These are phyloP conservation scores for Emys orbicularis DNA, from an alignment of 2,797 vertebrate genomes.

Conservation along the genomic window DNA sequence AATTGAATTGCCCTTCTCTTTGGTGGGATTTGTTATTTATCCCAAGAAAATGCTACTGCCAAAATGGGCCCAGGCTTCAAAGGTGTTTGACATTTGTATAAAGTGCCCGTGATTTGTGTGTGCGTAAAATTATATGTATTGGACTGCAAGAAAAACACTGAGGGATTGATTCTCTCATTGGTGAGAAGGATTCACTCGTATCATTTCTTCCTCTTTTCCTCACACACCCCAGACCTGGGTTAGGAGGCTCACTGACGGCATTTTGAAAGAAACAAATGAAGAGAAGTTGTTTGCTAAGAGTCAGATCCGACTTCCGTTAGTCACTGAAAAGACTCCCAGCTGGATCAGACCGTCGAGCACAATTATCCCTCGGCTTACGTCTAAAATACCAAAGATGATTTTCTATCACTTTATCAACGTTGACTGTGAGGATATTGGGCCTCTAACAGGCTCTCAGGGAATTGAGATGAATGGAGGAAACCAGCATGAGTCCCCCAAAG, in stretches of 20 bases:
- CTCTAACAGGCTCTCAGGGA: background rate
- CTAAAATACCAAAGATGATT: too few species aligned
- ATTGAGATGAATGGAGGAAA: background rate
- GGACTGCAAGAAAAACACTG: background rate
- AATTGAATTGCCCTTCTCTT: background rate
- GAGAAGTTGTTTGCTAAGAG: background rate
- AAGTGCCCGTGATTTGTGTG: background rate
- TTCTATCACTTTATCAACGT: background rate
- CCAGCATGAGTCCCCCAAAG: background rate
- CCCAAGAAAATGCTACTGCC: background rate
- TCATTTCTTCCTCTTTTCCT: background rate
- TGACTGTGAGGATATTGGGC: background rate
- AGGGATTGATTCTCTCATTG: background rate
- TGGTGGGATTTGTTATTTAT: background rate
- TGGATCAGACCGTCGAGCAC: background rate
- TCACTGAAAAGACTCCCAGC: background rate
- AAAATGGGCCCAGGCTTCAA: background rate
- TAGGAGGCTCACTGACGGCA: background rate
- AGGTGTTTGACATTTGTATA: background rate
- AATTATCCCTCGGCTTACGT: background rate
- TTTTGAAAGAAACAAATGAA: background rate
- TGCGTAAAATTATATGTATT: background rate
- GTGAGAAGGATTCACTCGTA: background rate
- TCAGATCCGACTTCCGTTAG: background rate
- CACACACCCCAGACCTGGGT: background rate